Conservation (phyloP, 2,113 vertebrate species). For the Podiceps cristatus region DNA sequence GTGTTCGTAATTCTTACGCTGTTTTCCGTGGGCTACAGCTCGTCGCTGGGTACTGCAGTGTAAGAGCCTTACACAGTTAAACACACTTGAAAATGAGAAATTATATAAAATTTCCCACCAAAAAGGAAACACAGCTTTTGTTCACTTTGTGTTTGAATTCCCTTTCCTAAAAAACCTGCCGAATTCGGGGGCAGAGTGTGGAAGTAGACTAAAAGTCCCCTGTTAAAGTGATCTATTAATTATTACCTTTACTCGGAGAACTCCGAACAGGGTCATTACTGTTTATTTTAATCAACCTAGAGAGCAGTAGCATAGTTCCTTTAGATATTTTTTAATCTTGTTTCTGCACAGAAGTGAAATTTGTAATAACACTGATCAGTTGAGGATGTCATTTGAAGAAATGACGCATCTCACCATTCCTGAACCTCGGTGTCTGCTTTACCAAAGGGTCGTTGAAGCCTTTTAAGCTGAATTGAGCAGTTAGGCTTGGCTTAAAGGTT, state of each 20-base stretch:
- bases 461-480: not conserved
- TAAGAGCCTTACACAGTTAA: not conserved
- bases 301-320: not conserved
- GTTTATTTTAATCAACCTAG: not conserved
- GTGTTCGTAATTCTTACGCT: rapidly evolving
- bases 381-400: not conserved
- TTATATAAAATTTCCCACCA: not conserved
- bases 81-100: not conserved
- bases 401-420: not conserved
- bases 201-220: not conserved
- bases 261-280: not conserved
- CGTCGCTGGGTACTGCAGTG: not conserved
- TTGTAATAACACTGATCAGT: not conserved
- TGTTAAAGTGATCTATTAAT: not conserved
- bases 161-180: not conserved
- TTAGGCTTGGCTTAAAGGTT: not conserved
- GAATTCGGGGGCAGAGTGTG: not conserved
- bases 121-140: not conserved
- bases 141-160: not conserved
- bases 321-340: not conserved
- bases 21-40: not conserved
- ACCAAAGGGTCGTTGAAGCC: not conserved
- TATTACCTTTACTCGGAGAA: not conserved
- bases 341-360: not conserved
- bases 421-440: not conserved